Percentiles rank a stretch among this genome's conserved stretches.
Conservation (phyloP, 2,888 invertebrate genomes). For the Escarpia spicata region DNA sequence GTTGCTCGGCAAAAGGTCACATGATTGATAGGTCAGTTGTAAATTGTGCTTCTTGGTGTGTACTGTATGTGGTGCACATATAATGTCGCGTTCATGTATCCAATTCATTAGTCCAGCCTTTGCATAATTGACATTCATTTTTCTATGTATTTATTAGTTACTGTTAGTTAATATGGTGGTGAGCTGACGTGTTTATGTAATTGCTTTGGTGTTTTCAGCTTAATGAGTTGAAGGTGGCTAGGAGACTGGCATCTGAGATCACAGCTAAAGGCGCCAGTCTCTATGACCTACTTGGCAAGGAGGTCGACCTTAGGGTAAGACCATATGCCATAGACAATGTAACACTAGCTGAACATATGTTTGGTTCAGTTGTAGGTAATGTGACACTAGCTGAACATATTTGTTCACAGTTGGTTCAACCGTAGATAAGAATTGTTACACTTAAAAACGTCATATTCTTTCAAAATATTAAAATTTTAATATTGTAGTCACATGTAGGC, state of each 20-base stretch:
- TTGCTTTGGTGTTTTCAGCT: background rate
- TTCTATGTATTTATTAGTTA: background rate
- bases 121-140: background rate
- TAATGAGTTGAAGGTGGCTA: constrained; percentile 81
- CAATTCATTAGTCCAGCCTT: background rate
- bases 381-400: background rate
- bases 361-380: background rate
- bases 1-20: background rate
- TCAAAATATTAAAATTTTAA: background rate
- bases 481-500: no score
- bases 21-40: background rate
- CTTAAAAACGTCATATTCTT: background rate
- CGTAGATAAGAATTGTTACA: background rate
- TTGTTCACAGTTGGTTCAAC: background rate
- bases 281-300: constrained; percentile 90
- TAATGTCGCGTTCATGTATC: no score
- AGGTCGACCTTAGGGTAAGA: constrained; percentile 80
- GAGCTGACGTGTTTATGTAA: background rate
- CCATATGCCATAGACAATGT: background rate
- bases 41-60: constrained; percentile 26
- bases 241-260: constrained; percentile 89
- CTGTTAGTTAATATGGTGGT: background rate
- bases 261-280: constrained; percentile 90
- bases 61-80: no score
- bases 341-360: background rate